Conservation (phyloP, 2,888 invertebrate species). For the Chesias legatella region DNA sequence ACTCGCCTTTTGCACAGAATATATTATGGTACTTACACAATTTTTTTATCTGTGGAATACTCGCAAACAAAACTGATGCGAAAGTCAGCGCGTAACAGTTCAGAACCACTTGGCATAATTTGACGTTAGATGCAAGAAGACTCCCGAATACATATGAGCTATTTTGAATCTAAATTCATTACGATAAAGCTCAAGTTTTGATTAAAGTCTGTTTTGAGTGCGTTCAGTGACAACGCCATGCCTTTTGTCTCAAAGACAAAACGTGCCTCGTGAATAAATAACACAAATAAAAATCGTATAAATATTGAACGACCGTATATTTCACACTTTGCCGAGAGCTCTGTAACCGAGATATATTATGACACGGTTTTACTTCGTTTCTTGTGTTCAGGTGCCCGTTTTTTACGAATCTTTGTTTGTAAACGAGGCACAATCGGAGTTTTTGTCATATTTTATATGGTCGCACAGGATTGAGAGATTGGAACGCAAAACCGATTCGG, state of each 20-base stretch:
- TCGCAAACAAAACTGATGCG: too few relatives aligned
- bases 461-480: constrained; percentile 29
- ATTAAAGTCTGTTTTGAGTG: too few relatives aligned
- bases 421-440: constrained; percentile 58
- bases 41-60: too few relatives aligned
- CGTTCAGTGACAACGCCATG: constrained; percentile 29
- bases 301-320: constrained; percentile 76
- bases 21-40: too few relatives aligned
- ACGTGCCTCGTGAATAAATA: constrained; percentile 74
- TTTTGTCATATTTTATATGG: constrained; percentile 43
- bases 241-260: constrained; percentile 67
- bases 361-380: constrained; percentile 59
- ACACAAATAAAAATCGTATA: constrained; percentile 76
- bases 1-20: constrained; percentile 32
- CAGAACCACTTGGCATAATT: too few relatives aligned
- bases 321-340: constrained; percentile 70
- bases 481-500: constrained; percentile 35
- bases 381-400: constrained; percentile 54
- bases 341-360: constrained; percentile 73
- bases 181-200: too few relatives aligned
- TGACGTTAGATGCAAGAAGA: too few relatives aligned
- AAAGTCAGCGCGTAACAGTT: too few relatives aligned
- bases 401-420: constrained; percentile 71
- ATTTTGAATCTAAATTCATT: too few relatives aligned
- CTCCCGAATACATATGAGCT: too few relatives aligned